Evolutionary conservation across 2,888 invertebrate genomes (phyloP), one percentile per base, ranked within the genome.

Genomic region (Apamea monoglypha): DNA sequence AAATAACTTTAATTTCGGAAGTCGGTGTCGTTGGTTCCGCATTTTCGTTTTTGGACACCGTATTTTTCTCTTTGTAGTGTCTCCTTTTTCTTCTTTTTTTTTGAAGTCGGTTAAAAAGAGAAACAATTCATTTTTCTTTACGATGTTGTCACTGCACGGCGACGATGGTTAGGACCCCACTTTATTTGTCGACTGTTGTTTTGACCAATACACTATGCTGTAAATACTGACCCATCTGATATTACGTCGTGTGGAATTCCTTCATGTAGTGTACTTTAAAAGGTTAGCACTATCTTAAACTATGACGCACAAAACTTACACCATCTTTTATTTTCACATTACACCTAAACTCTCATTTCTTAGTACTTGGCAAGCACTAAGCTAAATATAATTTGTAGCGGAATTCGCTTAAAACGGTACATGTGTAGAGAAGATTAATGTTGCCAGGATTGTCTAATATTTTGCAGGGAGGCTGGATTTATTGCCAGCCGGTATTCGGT

Each of bases 371-470:
- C 71, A 85, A 85, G 59, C 50, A 53, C 50, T 81, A 59, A 85
- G 68, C 81, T 81, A 88, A 88, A 87, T 86, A 84, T 88, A 89
- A 85, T 87, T 36, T 80, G 56, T 56, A 68, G 59, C 32, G 84
- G 79, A 84, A 88, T 86, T 72, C 84, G 74, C 87, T 86, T 89
- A 81, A 84, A 86, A 71, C 76, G 78, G 75, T 83, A 80, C 74
- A 85, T 86, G 89, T 85, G 84, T 82, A 84, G 36, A 36, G 73
- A 87, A 90, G 91, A 92, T 92, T 89, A 89, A 92, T 92, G 90
- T 87, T 81, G 56, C 74, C 82, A 83, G 84, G 71, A 90, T 91
- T 92, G 91, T 92, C 91, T 91, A 91, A 92, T 92, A 92, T 88
- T 88, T 88, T 90, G 90, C 67, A 76, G 80, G 74, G 74, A 79